A percentile compares a stretch with the other conserved stretches of the same genome.
Conservation (phyloP, 2,113 vertebrate genomes). For the Paracanthobrama guichenoti region DNA sequence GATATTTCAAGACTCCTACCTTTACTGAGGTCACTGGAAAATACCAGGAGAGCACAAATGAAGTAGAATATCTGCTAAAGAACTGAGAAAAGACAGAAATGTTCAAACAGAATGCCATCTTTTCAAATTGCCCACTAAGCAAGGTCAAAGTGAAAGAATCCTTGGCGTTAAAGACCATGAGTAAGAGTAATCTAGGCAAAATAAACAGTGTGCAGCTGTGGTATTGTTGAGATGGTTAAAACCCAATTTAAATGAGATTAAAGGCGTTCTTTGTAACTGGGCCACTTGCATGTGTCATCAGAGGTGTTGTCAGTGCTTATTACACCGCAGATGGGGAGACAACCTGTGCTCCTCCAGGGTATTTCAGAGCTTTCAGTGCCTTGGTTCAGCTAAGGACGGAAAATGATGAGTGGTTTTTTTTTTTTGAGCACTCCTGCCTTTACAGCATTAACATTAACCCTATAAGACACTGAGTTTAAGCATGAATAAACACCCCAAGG, state of each 20-base stretch:
- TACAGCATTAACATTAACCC: background rate
- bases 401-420: too few relatives aligned
- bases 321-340: slow-evolving; percentile 33
- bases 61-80: background rate
- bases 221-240: slow-evolving; percentile 16
- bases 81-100: background rate
- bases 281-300: slow-evolving; percentile 37
- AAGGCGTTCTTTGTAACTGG: slow-evolving; percentile 22
- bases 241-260: slow-evolving; percentile 36
- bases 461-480: background rate
- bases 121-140: background rate
- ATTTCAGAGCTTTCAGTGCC: slow-evolving; percentile 16
- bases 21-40: slow-evolving; percentile 48
- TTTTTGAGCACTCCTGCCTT: background rate
- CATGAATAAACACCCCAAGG: slow-evolving; percentile 27
- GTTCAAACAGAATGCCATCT: background rate
- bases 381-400: background rate
- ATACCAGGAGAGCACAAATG: background rate
- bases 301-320: slow-evolving; percentile 22
- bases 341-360: slow-evolving; percentile 9
- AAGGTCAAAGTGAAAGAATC: background rate
- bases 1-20: slow-evolving; percentile 68
- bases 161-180: background rate
- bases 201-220: background rate
- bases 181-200: background rate